Conservation (phyloP, 2,797 vertebrate genomes). For the Crocodylus rhombifer region DNA sequence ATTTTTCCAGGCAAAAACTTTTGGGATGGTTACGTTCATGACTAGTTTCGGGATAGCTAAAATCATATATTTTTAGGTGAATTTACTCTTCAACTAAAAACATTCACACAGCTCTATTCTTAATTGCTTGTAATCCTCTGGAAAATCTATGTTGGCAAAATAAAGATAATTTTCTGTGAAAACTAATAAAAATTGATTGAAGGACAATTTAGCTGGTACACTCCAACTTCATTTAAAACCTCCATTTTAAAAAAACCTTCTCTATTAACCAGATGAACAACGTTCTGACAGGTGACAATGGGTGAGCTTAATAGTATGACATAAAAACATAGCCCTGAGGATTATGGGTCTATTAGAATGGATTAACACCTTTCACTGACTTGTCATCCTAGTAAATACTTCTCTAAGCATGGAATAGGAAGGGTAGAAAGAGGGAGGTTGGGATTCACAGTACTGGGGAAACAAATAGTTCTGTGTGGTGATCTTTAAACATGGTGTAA, state of each 20-base stretch:
- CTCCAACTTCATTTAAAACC: conserved; percentile 56
- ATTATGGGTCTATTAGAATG: conserved; percentile 65
- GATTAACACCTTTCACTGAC: conserved; percentile 73
- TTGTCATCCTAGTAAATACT: conserved; percentile 66
- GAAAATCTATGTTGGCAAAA: conserved; percentile 43
- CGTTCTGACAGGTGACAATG: conserved; percentile 41
- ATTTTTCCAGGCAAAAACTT: conserved; percentile 54
- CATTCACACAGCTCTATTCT: not conserved
- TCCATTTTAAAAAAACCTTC: conserved; percentile 9
- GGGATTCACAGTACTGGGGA: conserved; percentile 40
- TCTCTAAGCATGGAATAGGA: conserved; percentile 34
- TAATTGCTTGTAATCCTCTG: conserved; percentile 32
- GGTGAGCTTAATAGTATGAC: conserved; percentile 56
- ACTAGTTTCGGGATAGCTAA: conserved; percentile 47
- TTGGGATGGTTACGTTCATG: conserved; percentile 53
- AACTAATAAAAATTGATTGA: not conserved
- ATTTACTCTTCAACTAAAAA: not conserved
- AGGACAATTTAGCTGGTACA: not conserved
- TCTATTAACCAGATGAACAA: conserved; percentile 61
- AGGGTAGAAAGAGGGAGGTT: not conserved
- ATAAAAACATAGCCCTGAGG: conserved; percentile 49
- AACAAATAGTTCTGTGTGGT: conserved; percentile 38
- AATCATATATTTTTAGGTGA: not conserved
- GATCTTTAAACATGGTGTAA: conserved; percentile 58
- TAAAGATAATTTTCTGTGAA: not conserved